Evolutionary conservation across 2,113 vertebrate genomes (phyloP).

Genomic region (Eretmochelys imbricata): DNA sequence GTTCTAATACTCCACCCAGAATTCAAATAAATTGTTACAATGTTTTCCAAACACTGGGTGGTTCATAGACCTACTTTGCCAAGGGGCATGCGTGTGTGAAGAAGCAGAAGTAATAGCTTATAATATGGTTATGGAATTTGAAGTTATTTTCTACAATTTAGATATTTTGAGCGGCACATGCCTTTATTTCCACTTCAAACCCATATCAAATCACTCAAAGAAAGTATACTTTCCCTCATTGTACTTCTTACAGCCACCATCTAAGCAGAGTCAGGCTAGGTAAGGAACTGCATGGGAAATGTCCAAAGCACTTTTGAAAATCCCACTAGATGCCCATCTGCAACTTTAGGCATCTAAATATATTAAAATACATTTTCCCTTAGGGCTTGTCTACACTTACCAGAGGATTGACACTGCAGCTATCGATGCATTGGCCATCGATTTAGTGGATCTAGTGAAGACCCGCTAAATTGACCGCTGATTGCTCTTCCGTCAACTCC

Average conservation of each 20-base stretch:
- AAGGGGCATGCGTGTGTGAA: not conserved
- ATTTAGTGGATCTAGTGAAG: too few species aligned
- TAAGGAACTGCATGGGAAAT: not conserved
- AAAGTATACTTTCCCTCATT: not conserved
- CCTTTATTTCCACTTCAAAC: conserved; percentile 22
- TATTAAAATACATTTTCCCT: too few species aligned
- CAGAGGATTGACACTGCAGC: too few species aligned
- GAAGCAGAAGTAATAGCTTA: not conserved
- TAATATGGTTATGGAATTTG: not conserved
- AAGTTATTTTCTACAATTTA: not conserved
- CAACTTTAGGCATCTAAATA: too few species aligned
- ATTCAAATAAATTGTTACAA: not conserved
- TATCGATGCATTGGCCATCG: too few species aligned
- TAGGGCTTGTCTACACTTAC: too few species aligned
- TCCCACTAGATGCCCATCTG: too few species aligned
- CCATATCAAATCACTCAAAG: not conserved
- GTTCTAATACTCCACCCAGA: not conserved
- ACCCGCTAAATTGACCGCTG: too few species aligned
- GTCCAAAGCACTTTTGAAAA: not conserved
- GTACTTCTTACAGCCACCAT: not conserved
- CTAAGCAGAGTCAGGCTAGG: not conserved
- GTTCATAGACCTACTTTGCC: not conserved
- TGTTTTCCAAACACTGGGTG: not conserved
- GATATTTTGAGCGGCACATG: conserved; percentile 23
- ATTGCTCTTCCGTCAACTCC: too few species aligned